A percentile compares a stretch with the other conserved stretches of the same genome.
These are phyloP conservation scores for Helarctos malayanus DNA, from an alignment of 2,797 vertebrate genomes.

Conservation along the genomic window DNA sequence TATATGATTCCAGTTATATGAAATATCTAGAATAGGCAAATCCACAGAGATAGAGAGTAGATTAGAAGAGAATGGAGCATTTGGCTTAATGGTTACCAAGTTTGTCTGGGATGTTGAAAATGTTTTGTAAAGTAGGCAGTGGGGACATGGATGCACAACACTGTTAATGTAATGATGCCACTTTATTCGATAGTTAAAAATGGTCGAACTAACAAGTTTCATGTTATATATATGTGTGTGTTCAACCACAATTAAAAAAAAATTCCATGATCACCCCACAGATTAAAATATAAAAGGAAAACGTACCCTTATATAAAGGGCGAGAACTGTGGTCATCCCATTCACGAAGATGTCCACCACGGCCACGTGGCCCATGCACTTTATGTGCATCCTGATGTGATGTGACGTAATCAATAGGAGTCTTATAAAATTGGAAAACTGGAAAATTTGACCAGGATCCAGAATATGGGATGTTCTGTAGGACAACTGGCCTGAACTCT, in stretches of 20 bases:
- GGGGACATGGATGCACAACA: background rate
- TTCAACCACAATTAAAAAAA: background rate
- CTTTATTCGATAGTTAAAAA: conserved; percentile 27
- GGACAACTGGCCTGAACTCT: background rate
- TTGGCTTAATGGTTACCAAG: background rate
- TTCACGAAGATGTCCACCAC: conserved; percentile 4
- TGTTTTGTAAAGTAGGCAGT: background rate
- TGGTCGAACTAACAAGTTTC: conserved; percentile 42
- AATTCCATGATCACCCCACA: background rate
- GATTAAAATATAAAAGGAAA: conserved; percentile 57
- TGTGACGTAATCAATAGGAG: background rate
- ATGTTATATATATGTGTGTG: background rate
- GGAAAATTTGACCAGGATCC: conserved; percentile 19
- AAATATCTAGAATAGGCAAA: conserved; percentile 52
- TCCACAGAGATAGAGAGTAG: conserved; percentile 12
- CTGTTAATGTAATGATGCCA: background rate
- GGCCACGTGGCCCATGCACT: background rate
- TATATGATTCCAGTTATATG: background rate
- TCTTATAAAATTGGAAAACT: background rate
- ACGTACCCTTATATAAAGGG: conserved; percentile 27
- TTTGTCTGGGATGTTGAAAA: conserved; percentile 1
- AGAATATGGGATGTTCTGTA: conserved; percentile 18
- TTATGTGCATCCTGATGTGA: background rate
- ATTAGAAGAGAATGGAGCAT: conserved; percentile 20
- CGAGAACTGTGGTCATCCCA: background rate